These are phyloP conservation scores for Venusia cambrica DNA, from an alignment of 2,888 invertebrate species.

Conservation along the genomic window DNA sequence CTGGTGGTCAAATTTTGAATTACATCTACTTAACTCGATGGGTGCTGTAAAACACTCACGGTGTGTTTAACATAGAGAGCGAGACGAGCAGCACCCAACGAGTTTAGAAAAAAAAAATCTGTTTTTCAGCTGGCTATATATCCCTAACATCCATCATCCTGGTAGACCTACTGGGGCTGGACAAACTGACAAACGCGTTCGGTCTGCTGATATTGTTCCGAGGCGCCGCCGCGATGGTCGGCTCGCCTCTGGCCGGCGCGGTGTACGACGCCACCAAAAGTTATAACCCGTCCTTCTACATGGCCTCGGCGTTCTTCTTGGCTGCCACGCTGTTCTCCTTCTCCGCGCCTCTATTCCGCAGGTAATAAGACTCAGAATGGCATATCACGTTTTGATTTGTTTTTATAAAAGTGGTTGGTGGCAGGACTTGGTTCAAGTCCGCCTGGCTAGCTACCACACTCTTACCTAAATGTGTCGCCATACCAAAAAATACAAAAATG, in stretches of 20 bases:
- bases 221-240: conserved; percentile 95
- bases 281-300: conserved; percentile 94
- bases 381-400: too few relatives aligned
- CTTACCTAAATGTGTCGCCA: too few relatives aligned
- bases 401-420: too few relatives aligned
- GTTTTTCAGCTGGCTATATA: conserved; percentile 96
- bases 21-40: too few relatives aligned
- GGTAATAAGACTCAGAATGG: conserved; percentile 38
- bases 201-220: conserved; percentile 97
- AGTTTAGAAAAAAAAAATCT: too few relatives aligned
- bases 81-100: too few relatives aligned
- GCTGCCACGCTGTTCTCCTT: conserved; percentile 92
- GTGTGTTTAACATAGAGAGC: too few relatives aligned
- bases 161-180: conserved; percentile 96
- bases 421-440: too few relatives aligned
- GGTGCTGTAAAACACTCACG: too few relatives aligned
- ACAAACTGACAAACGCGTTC: conserved; percentile 98
- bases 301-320: conserved; percentile 94
- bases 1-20: too few relatives aligned
- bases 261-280: conserved; percentile 93
- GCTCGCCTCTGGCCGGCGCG: conserved; percentile 91
- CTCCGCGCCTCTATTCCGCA: conserved; percentile 86
- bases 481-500: too few relatives aligned
- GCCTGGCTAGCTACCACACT: too few relatives aligned
- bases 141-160: conserved; percentile 98